Conservation (phyloP, 2,888 invertebrate species). For the Xanthorhoe spadicearia region DNA sequence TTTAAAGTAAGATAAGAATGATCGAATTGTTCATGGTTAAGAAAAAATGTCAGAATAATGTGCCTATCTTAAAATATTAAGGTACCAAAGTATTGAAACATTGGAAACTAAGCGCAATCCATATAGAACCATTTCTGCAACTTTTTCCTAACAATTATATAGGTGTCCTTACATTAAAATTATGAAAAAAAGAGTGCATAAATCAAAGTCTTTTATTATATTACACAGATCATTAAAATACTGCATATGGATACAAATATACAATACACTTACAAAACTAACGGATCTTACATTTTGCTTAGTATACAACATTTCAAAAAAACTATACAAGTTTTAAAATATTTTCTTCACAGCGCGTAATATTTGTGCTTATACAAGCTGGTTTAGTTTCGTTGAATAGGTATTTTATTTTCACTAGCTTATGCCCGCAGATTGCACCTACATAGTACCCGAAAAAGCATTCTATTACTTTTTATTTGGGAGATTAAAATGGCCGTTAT, state of each 20-base stretch:
- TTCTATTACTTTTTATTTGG: no score
- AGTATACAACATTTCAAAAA: slow-evolving; percentile 23
- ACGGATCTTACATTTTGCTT: slow-evolving; percentile 37
- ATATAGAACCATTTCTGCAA: no score
- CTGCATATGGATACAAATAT: slow-evolving; percentile 37
- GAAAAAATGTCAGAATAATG: no score
- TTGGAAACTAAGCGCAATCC: no score
- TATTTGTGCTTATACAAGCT: slow-evolving; percentile 32
- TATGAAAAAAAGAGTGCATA: slow-evolving; percentile 11
- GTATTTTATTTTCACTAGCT: background rate
- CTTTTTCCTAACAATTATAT: no score
- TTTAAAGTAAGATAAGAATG: no score
- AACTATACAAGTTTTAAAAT: slow-evolving; percentile 10
- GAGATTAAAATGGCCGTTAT: no score
- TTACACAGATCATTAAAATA: slow-evolving; percentile 51
- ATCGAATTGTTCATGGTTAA: no score
- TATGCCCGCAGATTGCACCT: no score
- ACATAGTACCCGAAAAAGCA: background rate
- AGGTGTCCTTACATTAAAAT: background rate
- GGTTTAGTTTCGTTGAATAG: slow-evolving; percentile 8
- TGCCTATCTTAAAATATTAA: no score
- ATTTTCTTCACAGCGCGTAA: slow-evolving; percentile 33
- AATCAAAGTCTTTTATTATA: slow-evolving; percentile 55
- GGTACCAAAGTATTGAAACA: no score
- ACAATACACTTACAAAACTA: slow-evolving; percentile 46